These are phyloP conservation scores for Melanotaenia maccullochi DNA, from an alignment of 2,797 vertebrate species.

Conservation along the genomic window DNA sequence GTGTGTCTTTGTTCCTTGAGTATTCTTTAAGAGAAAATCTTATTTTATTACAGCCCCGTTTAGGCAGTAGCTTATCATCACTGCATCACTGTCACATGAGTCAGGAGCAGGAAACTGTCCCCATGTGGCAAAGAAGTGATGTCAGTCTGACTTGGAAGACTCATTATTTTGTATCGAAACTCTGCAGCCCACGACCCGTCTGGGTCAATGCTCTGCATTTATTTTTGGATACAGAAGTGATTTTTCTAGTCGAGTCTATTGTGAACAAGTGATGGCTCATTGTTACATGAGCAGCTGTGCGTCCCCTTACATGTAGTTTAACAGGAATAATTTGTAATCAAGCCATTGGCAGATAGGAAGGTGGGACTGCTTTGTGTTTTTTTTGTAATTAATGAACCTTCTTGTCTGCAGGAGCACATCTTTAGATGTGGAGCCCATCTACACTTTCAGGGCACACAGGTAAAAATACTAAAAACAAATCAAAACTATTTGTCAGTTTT, in stretches of 20 bases:
- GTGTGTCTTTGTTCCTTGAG: no score
- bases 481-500: not conserved
- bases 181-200: conserved; percentile 31
- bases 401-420: conserved; percentile 89
- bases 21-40: conserved; percentile 5
- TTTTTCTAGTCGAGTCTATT: not conserved
- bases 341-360: not conserved
- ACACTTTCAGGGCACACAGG: conserved; percentile 98
- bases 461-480: conserved; percentile 58
- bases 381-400: not conserved
- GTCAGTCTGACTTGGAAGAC: conserved; percentile 9
- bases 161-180: conserved; percentile 25
- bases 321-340: not conserved
- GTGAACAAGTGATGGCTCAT: not conserved
- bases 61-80: conserved; percentile 5
- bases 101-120: conserved; percentile 30
- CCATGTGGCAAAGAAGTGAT: conserved; percentile 35
- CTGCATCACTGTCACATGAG: conserved; percentile 11
- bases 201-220: conserved; percentile 17
- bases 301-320: not conserved
- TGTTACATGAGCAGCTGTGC: not conserved
- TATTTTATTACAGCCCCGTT: not conserved
- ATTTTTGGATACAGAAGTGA: conserved; percentile 36
- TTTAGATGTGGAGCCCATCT: conserved; percentile 97
- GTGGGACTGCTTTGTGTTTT: not conserved